Conservation (phyloP, 1,140 invertebrate genomes). For the Zaprionus taronus region DNA sequence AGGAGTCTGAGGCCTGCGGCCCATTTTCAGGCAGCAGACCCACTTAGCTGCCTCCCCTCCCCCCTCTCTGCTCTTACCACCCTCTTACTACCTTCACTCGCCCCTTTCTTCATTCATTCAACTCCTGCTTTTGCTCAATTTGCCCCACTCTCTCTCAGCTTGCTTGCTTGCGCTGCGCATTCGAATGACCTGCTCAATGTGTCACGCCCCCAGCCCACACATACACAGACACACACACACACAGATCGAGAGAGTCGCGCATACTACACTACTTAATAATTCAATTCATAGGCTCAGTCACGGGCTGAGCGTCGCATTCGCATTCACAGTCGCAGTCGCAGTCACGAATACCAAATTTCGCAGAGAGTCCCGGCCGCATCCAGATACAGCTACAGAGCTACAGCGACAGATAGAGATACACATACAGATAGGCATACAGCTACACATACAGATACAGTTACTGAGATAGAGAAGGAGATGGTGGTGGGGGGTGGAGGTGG, state of each 20-base stretch:
- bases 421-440: not conserved
- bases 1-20: not conserved
- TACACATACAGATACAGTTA: not conserved
- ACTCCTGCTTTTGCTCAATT: conserved; percentile 8
- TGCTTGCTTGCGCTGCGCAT: conserved; percentile 64
- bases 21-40: not conserved
- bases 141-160: conserved; percentile 20
- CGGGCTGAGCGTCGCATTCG: conserved; percentile 51
- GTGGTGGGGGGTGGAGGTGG: too few relatives aligned
- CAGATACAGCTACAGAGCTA: conserved; percentile 24
- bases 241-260: not conserved
- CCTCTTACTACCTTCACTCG: not conserved
- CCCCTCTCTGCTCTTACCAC: not conserved
- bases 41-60: not conserved
- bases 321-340: conserved; percentile 44
- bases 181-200: conserved; percentile 74
- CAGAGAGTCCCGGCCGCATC: conserved; percentile 7
- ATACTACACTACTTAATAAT: conserved; percentile 70
- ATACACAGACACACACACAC: conserved; percentile 22
- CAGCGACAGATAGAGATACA: conserved; percentile 3
- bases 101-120: not conserved
- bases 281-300: conserved; percentile 80
- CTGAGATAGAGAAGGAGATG: too few relatives aligned
- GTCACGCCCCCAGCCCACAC: conserved; percentile 31
- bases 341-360: conserved; percentile 70